These are phyloP conservation scores for Linurgus olivaceus DNA, from an alignment of 2,797 vertebrate genomes.

Conservation along the genomic window DNA sequence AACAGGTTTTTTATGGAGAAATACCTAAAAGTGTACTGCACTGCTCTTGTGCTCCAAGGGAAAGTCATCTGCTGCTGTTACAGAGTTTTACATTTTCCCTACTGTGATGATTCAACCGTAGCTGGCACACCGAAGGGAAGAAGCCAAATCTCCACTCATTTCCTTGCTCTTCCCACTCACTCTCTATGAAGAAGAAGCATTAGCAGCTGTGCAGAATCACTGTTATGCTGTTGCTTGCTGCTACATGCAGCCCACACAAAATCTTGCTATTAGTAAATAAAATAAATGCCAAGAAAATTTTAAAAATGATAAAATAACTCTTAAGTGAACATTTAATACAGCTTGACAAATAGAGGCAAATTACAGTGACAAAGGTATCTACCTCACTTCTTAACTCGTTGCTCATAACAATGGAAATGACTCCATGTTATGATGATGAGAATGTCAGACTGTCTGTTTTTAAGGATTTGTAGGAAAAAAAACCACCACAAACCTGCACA, in stretches of 20 bases:
- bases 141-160: constrained; percentile 34
- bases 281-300: constrained; percentile 28
- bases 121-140: background rate
- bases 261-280: constrained; percentile 41
- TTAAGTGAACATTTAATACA: background rate
- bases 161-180: constrained; percentile 48
- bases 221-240: background rate
- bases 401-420: background rate
- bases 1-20: background rate
- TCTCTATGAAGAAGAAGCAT: background rate
- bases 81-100: background rate
- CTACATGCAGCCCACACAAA: constrained; percentile 21
- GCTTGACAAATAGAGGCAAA: background rate
- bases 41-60: background rate
- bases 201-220: constrained; percentile 20
- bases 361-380: background rate
- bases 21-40: background rate
- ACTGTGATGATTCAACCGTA: constrained; percentile 46
- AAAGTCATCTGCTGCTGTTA: constrained; percentile 33
- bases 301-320: constrained; percentile 25
- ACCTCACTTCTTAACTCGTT: background rate
- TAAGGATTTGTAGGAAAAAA: background rate
- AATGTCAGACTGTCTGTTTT: background rate
- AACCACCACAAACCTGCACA: background rate
- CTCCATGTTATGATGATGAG: background rate